These are phyloP conservation scores for Hedya salicella DNA, from an alignment of 2,888 invertebrate species.

Conservation along the genomic window DNA sequence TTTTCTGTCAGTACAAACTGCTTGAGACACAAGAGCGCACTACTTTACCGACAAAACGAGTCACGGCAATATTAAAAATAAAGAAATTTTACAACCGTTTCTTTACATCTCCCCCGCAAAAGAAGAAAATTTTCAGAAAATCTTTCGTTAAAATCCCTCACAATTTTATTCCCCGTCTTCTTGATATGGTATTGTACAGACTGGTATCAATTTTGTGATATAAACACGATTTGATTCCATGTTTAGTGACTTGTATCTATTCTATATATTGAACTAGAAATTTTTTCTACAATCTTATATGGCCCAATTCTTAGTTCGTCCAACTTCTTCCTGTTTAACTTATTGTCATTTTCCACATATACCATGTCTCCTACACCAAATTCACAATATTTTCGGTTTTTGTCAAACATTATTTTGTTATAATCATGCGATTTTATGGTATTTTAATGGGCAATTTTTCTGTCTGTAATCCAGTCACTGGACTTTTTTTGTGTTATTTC, in stretches of 20 bases:
- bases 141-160: too few species aligned
- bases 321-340: background rate
- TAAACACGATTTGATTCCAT: background rate
- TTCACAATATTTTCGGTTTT: conserved; percentile 44
- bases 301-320: background rate
- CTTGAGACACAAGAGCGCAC: too few species aligned
- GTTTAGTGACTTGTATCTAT: background rate
- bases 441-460: conserved; percentile 50
- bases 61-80: too few species aligned
- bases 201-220: background rate
- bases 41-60: too few species aligned
- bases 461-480: conserved; percentile 45
- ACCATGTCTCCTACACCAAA: background rate
- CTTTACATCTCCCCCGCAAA: too few species aligned
- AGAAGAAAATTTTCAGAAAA: too few species aligned
- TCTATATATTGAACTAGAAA: background rate
- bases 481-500: conserved; percentile 46
- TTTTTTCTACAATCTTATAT: background rate
- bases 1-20: too few species aligned
- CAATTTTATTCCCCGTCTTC: too few species aligned
- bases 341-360: background rate
- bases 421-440: conserved; percentile 51
- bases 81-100: too few species aligned
- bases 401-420: conserved; percentile 47
- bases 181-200: too few species aligned